Evolutionary conservation across 2,888 invertebrate genomes (phyloP), one percentile per base, ranked within the genome.

Genomic region (Drosophila rubida): DNA sequence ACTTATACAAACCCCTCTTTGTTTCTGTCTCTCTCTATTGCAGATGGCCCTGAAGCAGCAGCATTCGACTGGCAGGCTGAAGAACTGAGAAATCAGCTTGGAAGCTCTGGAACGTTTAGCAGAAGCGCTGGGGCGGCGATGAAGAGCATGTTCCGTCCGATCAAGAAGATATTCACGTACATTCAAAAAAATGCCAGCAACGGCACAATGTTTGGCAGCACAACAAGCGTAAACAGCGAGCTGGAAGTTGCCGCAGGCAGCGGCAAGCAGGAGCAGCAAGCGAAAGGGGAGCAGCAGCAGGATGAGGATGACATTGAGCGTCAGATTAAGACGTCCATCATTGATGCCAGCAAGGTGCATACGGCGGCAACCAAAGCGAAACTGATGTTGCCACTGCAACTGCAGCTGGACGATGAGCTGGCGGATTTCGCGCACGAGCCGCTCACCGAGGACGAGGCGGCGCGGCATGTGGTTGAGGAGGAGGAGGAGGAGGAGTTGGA

Each of bases 141-240:
- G 62, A 63, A 50, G 53, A 87, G 86, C 69, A 92, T 92, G 91
- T 90, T 91, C 75, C 90, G 87, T 76, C 91, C 92, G 51, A 90
- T 92, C 60, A 92, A 92, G 75, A 91, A 90, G 67, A 88, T 92
- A 41, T 85, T 92, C 61, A 91, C 90, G 50, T 91, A 91, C 69
- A 90, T 92, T 75, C 92, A 92, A 72, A 91, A 91, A 79, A 92
- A 91, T 90, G 91, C 91, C 23, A 91, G 80, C 78, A 77, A 87
- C 48, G 86, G 89, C 19, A 81, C 86, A 51, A 87, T 91, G 82
- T 91, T 91, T 75, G 90, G 91, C 57, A 82, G 80, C 71, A 76
- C 87, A 55, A 19, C 25, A 8, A 72, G 49, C 53, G 4, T 81
- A 42, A 79, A 23, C 11, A 35, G 27, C n/a, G 37, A 54, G 8